Conservation (phyloP, 2,113 vertebrate species). For the Eptesicus fuscus region DNA sequence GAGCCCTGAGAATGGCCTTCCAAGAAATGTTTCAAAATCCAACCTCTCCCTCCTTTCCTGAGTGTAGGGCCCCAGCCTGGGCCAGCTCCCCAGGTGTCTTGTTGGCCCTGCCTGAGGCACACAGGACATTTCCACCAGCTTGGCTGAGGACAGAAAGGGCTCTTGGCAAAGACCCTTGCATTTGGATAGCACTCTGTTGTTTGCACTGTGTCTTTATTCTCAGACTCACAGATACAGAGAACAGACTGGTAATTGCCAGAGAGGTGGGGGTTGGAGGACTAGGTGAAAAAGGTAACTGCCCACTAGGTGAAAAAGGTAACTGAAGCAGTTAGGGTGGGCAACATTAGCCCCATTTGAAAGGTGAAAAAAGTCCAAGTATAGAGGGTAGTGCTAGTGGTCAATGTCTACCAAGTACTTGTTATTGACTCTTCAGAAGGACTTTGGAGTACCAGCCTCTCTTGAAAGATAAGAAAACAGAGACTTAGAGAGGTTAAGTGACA, state of each 20-base stretch:
- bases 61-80: background rate
- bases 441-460: background rate
- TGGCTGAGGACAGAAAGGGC: background rate
- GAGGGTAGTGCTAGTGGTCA: background rate
- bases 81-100: background rate
- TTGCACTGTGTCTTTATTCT: background rate
- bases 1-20: background rate
- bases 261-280: too few relatives aligned
- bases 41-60: background rate
- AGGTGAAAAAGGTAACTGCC: too few relatives aligned
- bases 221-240: too few relatives aligned
- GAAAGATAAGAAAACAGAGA: conserved; percentile 11
- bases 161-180: background rate
- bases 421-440: background rate
- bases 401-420: background rate
- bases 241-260: too few relatives aligned
- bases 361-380: background rate
- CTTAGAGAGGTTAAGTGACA: background rate
- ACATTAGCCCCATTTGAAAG: background rate
- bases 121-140: background rate
- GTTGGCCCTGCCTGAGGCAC: background rate
- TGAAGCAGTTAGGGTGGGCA: background rate
- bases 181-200: background rate
- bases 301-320: too few relatives aligned
- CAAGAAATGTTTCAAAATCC: background rate